Evolutionary conservation across 2,113 vertebrate genomes (phyloP).

Genomic region (Cyanistes caeruleus): DNA sequence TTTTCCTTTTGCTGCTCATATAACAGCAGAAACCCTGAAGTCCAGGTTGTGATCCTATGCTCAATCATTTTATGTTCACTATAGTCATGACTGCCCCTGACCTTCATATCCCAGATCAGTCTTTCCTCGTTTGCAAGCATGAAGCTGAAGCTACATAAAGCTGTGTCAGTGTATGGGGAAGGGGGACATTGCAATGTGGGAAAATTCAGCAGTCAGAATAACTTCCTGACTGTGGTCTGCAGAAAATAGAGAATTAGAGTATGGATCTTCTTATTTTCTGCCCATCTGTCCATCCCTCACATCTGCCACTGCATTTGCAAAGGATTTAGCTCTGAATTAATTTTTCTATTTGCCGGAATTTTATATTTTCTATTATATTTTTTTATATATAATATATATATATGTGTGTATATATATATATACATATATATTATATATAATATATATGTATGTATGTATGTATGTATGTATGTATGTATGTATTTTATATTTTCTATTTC

Average conservation of each 20-base stretch:
- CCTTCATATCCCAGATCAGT: not conserved
- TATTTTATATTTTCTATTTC: no score
- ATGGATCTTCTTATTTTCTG: not conserved
- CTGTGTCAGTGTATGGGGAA: not conserved
- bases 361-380: no score
- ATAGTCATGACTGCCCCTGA: not conserved
- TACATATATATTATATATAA: no score
- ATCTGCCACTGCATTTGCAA: not conserved
- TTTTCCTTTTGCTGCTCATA: not conserved
- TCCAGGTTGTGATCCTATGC: not conserved
- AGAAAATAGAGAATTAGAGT: not conserved
- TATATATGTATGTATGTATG: no score
- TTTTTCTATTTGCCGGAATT: not conserved
- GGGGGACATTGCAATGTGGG: not conserved
- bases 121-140: not conserved
- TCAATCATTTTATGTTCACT: not conserved
- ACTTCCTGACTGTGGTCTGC: not conserved
- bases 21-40: not conserved
- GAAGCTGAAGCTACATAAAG: not conserved
- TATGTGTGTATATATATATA: no score
- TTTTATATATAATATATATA: no score
- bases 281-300: not conserved
- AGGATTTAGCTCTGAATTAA: not conserved
- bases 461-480: no score
- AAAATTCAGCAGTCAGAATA: not conserved